These are phyloP conservation scores for Lamprologus ornatipinnis DNA, from an alignment of 2,113 vertebrate species.

Conservation along the genomic window DNA sequence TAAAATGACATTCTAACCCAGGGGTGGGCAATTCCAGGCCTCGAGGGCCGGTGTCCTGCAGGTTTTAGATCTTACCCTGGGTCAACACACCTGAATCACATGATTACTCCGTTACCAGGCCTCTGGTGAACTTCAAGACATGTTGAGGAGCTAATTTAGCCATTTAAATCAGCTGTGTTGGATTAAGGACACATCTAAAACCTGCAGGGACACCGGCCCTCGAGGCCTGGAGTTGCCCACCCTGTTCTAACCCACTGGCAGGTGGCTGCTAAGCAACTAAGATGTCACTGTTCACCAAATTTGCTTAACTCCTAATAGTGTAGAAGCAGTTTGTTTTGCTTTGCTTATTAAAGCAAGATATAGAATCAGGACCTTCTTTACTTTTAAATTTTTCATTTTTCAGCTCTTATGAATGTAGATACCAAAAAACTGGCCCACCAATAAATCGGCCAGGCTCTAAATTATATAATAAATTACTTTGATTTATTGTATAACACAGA, in stretches of 20 bases:
- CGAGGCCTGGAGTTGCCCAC: background rate
- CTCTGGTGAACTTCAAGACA: background rate
- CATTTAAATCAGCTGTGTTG: background rate
- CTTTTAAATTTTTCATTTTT: background rate
- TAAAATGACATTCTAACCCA: background rate
- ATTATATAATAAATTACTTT: background rate
- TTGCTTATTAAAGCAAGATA: background rate
- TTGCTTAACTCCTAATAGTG: background rate
- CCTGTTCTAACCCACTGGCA: background rate
- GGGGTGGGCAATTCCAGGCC: background rate
- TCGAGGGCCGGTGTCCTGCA: background rate
- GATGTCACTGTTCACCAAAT: background rate
- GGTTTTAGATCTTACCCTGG: background rate
- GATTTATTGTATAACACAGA: background rate
- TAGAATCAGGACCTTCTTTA: background rate
- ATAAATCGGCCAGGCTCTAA: background rate
- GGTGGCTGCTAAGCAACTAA: background rate
- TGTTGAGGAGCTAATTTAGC: background rate
- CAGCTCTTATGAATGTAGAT: background rate
- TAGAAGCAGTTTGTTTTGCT: background rate
- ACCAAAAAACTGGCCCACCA: background rate
- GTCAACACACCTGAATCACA: background rate
- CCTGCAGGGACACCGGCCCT: background rate
- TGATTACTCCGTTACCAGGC: background rate
- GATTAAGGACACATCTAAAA: background rate